Base-by-base conservation (phyloP, 2,888 invertebrate genomes). In the Perithous albicinctus region DNA sequence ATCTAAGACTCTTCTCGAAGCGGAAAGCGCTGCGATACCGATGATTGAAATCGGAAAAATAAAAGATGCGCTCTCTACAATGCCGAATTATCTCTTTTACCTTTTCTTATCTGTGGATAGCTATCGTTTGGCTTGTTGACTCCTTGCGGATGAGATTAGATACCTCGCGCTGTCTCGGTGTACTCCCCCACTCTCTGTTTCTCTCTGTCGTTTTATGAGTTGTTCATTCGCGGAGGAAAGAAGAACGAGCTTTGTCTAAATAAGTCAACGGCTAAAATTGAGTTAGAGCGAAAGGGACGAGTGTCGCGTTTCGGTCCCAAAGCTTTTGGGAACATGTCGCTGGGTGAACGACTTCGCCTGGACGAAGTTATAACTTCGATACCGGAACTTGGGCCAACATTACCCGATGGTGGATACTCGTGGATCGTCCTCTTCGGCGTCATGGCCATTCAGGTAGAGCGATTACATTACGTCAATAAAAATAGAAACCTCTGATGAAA, bases 381-480 rank as follows among this genome's bases (percentile, higher is more conserved):
- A 84, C 95, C 95, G 1, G 95, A 96, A 91, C 93, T 96, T 66
- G 95, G 95, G 0, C 95, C 96, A 0, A 94, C 94, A 12, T 94
- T 95, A 63, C 95, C 95, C 1, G 95, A 95, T 87, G 95, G 95
- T 0, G 95, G 95, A 1, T 95, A 95, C 87, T 95, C 95, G 0
- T 96, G 96, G 96, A 87, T 95, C 63, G 94, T 96, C 85, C 94
- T 95, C 67, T 87, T 94, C 46, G 94, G 94, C 12, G 94, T 95
- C 38, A 92, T 94, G 83, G 92, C 95, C 84, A 94, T 95, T 89
- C 94, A 95, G 92, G 85, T 81, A 61, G 18, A 10, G n/a, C 64
- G 54, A 18, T n/a, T n/a, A 70, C 29, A 64, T n/a, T n/a, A n/a
- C 26, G 38, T 20, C 54, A 26, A 67, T 43, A n/a, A 54, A 54